Base-by-base conservation (phyloP, 2,888 invertebrate genomes). In the Pammene fasciana region DNA sequence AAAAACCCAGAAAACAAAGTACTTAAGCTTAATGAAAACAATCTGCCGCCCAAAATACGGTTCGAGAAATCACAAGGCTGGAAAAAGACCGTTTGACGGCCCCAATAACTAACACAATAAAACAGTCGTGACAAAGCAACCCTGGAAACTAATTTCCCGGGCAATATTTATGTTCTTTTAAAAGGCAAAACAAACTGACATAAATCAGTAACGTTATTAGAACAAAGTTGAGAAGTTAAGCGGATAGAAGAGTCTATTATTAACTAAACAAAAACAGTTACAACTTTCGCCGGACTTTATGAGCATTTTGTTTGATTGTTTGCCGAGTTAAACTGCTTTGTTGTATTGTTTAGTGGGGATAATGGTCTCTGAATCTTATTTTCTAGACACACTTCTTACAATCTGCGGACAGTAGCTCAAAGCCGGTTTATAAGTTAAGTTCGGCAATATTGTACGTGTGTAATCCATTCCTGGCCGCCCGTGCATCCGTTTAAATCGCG, bases 181-280 rank as follows among this genome's bases (percentile, higher is more conserved):
- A 68, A 68, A 62, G 55, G 61, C 38, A 55, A 41, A 56, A 48
- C 48, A 62, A 67, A 67, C 48, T 36, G n/a, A 52, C 68, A 57
- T 68, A 64, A 68, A 64, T 68, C 68, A 52, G 50, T 57, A 62
- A 62, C 56, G 34, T 68, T 68, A 64, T 64, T 45, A 64, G 56
- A 68, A 68, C 62, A 62, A 67, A 56, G 56, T 57, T 45, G 43
- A 64, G 56, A 68, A 64, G 56, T 64, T 68, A 57, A 57, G 59
- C 59, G 45, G 68, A 59, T 52, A 54, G 18, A 68, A 46, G 48
- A 48, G 26, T 59, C 56, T 65, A 52, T 52, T 68, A 65, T 46
- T 59, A 54, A 70, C 59, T 54, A 48, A 65, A 60, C 54, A 65
- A 60, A 52, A 46, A 64, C 62, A 62, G 16, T 57, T 57, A 52